phyloP scores from a whole-genome alignment of 2,797 vertebrate species.

The Hemibagrus guttatus region DNA sequence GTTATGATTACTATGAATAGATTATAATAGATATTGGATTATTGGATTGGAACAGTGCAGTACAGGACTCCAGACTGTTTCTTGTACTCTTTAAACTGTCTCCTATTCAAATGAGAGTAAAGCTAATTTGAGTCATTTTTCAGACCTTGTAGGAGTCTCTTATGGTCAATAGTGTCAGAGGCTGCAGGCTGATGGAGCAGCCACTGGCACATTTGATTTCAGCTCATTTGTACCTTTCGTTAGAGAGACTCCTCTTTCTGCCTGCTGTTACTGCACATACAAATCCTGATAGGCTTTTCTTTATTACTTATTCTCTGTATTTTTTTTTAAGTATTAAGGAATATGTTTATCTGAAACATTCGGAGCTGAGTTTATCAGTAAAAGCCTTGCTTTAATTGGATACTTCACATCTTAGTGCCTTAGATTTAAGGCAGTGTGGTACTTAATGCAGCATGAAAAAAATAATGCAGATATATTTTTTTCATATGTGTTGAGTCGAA shows the following conservation, averaged over 20 bases:
- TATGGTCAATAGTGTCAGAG: constrained; percentile 27
- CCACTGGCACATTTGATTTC: constrained; percentile 24
- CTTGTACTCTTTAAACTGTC: constrained; percentile 6
- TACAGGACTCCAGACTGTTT: background rate
- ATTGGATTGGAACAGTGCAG: background rate
- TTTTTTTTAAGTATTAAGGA: constrained; percentile 21
- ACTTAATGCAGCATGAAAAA: constrained; percentile 53
- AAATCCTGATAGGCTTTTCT: constrained; percentile 1
- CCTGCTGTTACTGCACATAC: background rate
- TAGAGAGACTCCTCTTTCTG: background rate
- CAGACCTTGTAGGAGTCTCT: constrained; percentile 28
- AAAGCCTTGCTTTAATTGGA: constrained; percentile 59
- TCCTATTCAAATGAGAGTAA: background rate
- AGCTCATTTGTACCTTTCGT: constrained; percentile 25
- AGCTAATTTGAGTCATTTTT: constrained; percentile 6
- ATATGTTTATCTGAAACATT: constrained; percentile 40
- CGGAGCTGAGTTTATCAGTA: constrained; percentile 58
- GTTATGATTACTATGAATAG: no score
- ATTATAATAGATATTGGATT: no score
- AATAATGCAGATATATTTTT: constrained; percentile 54
- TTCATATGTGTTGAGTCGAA: constrained; percentile 45
- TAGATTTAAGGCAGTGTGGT: constrained; percentile 33
- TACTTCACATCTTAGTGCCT: constrained; percentile 64
- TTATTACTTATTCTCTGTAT: background rate
- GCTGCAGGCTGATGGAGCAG: background rate